phyloP scores from a whole-genome alignment of 2,113 vertebrate genomes.

The Argyrosomus japonicus region DNA sequence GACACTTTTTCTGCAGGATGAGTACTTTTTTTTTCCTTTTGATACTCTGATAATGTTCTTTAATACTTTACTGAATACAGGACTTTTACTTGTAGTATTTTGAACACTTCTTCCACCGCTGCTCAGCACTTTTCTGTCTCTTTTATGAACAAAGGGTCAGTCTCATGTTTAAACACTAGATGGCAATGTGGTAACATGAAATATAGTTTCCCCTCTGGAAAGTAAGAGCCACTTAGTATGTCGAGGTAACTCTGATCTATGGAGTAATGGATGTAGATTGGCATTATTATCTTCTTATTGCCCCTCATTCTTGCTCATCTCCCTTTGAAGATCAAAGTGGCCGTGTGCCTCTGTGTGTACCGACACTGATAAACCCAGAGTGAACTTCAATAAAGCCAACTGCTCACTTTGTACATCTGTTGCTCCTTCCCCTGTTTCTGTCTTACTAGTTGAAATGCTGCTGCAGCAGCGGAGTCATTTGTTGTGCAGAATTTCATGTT shows the following conservation, averaged over 20 bases:
- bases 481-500: conserved; percentile 12
- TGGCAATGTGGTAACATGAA: conserved; percentile 76
- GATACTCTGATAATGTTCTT: no score
- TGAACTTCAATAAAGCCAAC: conserved; percentile 82
- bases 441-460: conserved; percentile 14
- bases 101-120: background rate
- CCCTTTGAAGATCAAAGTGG: conserved; percentile 85
- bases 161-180: conserved; percentile 59
- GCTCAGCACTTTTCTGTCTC: background rate
- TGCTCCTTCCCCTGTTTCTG: background rate
- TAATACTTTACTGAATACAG: no score
- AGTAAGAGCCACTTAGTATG: conserved; percentile 11
- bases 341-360: conserved; percentile 70
- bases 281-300: conserved; percentile 80
- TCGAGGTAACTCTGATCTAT: conserved; percentile 56
- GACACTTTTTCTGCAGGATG: no score
- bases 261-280: conserved; percentile 76
- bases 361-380: conserved; percentile 74
- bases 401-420: conserved; percentile 62
- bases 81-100: no score
- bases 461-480: conserved; percentile 13
- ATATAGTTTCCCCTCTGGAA: background rate
- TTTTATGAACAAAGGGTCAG: background rate
- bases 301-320: conserved; percentile 76
- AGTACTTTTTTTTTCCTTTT: no score